Conservation (phyloP, 2,797 vertebrate genomes). For the Intellagama lesueurii region DNA sequence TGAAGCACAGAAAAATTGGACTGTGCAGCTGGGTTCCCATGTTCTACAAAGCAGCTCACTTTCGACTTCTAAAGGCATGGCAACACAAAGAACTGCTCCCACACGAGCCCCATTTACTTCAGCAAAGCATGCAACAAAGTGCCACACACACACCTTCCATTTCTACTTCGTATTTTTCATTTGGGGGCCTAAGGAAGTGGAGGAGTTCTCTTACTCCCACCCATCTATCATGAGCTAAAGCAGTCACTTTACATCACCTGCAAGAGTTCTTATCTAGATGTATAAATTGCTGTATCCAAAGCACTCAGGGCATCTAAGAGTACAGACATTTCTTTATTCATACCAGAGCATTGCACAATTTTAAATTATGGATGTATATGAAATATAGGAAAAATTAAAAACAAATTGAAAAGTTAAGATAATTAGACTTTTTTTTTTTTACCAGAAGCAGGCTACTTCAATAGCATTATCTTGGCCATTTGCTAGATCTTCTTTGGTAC, state of each 20-base stretch:
- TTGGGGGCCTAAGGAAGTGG: not conserved
- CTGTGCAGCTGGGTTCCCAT: slow-evolving; percentile 12
- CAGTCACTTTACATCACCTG: not conserved
- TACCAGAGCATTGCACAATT: no score
- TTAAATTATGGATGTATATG: no score
- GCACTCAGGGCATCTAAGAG: not conserved
- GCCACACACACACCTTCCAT: not conserved
- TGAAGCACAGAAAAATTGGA: slow-evolving; percentile 20
- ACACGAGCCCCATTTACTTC: slow-evolving; percentile 10
- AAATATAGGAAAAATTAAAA: no score
- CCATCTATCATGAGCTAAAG: not conserved
- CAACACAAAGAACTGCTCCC: not conserved
- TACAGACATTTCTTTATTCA: not conserved
- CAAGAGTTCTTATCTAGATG: slow-evolving; percentile 2
- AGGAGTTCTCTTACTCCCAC: not conserved
- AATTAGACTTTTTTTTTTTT: no score
- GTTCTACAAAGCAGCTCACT: not conserved
- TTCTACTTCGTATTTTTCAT: slow-evolving; percentile 35
- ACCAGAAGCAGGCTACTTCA: no score
- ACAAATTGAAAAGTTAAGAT: no score
- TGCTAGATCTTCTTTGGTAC: no score
- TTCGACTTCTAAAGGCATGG: slow-evolving; percentile 20
- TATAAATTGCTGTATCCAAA: not conserved
- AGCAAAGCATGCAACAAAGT: not conserved
- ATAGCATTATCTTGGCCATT: no score